Base-by-base conservation (phyloP, 2,888 invertebrate genomes). In the Drosophila mimetica region DNA sequence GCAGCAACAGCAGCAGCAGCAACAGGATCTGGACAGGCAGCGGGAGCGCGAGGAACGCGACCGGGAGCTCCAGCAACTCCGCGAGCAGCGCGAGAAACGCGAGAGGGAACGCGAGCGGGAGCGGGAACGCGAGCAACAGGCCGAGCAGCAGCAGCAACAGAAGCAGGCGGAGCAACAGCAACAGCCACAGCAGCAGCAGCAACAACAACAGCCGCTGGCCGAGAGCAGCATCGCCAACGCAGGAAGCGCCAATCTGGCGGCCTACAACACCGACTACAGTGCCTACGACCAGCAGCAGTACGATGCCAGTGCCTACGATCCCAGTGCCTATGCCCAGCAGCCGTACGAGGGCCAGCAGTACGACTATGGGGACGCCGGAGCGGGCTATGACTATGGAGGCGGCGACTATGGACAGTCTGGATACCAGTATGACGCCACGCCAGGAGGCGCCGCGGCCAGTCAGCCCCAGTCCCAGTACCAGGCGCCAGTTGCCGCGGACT, bases 211-310 rank as follows among this genome's bases (percentile, higher is more conserved):
- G 59, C 64, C 70, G 4, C 70, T 71, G 28, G 77, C 60, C 44
- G 78, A 82, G 51, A 58, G 48, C 59, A 75, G 59, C 58, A 66
- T 76, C 65, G 58, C 59, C 54, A 89, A 77, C 50, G 80, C 83
- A 32, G 82, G 41, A 48, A 84, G 66, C 55, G 79, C 74, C 32
- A 85, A 85, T 11, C 55, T 84, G 48, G 87, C 84, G 46, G 89
- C 84, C 72, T 89, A 89, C 77, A 88, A 83, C 58, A 86, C 87
- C 48, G 91, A 90, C 72, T 91, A 91, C 74, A 85, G 89, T 58
- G 89, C 77, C 75, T 91, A 91, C 70, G 90, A 87, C 8, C 91
- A 89, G 67, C 90, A 90, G 67, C 91, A 90, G 51, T 91, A 91
- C 37, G 90, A 90, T 34, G 81, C 86, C 46, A 79, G 79, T 22